These are phyloP conservation scores for Epirrhoe tristata DNA, from an alignment of 2,888 invertebrate genomes.

Conservation along the genomic window DNA sequence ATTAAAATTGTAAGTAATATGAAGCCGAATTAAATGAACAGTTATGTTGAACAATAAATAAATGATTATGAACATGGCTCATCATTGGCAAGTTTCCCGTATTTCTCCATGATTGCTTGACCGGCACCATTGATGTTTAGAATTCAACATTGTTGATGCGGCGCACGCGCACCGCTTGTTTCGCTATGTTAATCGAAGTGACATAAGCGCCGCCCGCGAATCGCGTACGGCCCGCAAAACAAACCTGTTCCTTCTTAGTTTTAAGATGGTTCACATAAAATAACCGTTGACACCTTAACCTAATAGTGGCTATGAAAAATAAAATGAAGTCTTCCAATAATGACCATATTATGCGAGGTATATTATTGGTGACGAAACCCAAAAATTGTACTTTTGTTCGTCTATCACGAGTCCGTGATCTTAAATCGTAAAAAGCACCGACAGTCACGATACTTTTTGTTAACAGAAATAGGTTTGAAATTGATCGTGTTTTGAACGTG, in stretches of 20 bases:
- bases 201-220: slow-evolving; percentile 27
- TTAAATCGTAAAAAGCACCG: neutral
- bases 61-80: neutral
- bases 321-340: neutral
- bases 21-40: neutral
- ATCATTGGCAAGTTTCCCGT: neutral
- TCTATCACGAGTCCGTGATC: neutral
- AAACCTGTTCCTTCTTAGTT: neutral
- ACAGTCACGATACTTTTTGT: neutral
- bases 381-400: neutral
- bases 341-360: neutral
- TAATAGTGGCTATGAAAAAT: no score
- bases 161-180: slow-evolving; percentile 19
- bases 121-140: slow-evolving; percentile 19
- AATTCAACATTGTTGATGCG: slow-evolving; percentile 21
- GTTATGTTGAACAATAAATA: no score
- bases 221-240: slow-evolving; percentile 14
- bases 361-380: neutral
- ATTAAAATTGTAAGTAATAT: neutral
- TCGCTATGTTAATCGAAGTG: slow-evolving; percentile 24
- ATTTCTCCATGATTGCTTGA: neutral
- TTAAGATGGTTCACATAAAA: no score
- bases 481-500: neutral
- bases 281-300: neutral
- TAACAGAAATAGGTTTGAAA: neutral